Percentiles rank a stretch among this genome's conserved stretches.
Evolutionary conservation across 2,888 invertebrate genomes (phyloP).

Genomic region (Meganola albula): DNA sequence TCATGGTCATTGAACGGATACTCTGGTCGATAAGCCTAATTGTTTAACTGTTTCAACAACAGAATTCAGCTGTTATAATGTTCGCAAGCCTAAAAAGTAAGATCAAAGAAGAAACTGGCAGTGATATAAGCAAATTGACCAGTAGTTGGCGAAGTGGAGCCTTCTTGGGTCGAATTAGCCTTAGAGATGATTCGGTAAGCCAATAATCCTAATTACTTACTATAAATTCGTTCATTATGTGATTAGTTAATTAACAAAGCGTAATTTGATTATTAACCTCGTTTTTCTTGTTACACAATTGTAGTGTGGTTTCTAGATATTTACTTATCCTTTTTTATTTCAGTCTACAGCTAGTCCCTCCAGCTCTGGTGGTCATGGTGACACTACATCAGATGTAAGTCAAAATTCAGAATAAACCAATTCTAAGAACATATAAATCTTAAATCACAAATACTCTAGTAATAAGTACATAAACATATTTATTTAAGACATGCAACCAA

Average conservation of each 20-base stretch:
- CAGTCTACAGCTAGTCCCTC: slow-evolving; percentile 68
- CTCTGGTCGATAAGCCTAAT: too few relatives aligned
- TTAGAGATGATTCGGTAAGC: slow-evolving; percentile 69
- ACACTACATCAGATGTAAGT: slow-evolving; percentile 64
- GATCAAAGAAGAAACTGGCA: slow-evolving; percentile 92
- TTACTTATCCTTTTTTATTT: slow-evolving; percentile 18
- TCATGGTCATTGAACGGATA: slow-evolving; percentile 43
- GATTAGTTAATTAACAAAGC: background rate
- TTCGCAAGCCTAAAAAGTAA: slow-evolving; percentile 93
- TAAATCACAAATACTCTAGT: too few relatives aligned
- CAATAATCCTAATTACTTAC: background rate
- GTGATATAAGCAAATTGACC: slow-evolving; percentile 80
- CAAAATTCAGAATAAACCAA: background rate
- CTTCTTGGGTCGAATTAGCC: slow-evolving; percentile 70
- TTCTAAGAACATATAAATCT: too few relatives aligned
- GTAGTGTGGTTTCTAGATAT: background rate
- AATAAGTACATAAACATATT: too few relatives aligned
- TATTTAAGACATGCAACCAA: too few relatives aligned
- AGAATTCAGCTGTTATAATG: slow-evolving; percentile 72
- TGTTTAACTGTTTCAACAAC: slow-evolving; percentile 25
- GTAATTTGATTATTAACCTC: background rate
- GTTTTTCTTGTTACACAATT: background rate
- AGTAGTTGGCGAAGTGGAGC: slow-evolving; percentile 71
- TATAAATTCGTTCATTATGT: slow-evolving; percentile 1
- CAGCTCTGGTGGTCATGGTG: slow-evolving; percentile 62